Base-by-base conservation (phyloP, 1,140 invertebrate genomes). In the Drosophila nebulosa region DNA sequence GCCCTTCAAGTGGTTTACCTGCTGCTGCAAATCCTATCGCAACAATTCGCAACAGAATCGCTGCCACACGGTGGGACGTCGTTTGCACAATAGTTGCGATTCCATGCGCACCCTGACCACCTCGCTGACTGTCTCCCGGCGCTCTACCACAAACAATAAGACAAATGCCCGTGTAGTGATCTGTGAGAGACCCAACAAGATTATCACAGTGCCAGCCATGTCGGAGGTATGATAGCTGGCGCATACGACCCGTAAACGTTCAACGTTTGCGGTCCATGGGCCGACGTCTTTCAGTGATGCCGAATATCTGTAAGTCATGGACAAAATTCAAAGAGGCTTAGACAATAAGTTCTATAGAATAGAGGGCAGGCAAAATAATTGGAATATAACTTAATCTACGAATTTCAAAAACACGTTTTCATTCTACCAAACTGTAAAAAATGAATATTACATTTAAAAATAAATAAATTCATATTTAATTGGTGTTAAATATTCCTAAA, bases 1-100 rank as follows among this genome's bases (percentile, higher is more conserved):
- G 26, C 91, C 92, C 26, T 92, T 92, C 58, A 92, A 92, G 68
- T 93, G 92, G 92, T 83, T 92, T 24, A 79, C 74, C 35, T 91
- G 90, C 68, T 92, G 91, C 52, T 92, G 90, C 53, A 92, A 91
- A 46, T 86, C 81, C 0, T 88, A 89, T 64, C 84, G 86, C 46
- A 88, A 84, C 69, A 91, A 84, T 64, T 90, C 88, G 12, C 73
- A 84, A 12, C 79, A 79, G 46, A 90, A 76, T 32, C 88, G 89
- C 22, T 90, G 90, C 55, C 77, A 86, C 53, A 90, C 85, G 0
- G 88, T 89, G 7, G 86, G 90, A 12, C 81, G 83, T 1, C 81
- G 90, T 3, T 62, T 91, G 7, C 90, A 91, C 59, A 86, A 91
- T 26, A 91, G 90, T 52, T 91, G 88, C 60, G 90, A 91, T 61